Conservation (phyloP, 2,797 vertebrate genomes). For the Anomalospiza imberbis region DNA sequence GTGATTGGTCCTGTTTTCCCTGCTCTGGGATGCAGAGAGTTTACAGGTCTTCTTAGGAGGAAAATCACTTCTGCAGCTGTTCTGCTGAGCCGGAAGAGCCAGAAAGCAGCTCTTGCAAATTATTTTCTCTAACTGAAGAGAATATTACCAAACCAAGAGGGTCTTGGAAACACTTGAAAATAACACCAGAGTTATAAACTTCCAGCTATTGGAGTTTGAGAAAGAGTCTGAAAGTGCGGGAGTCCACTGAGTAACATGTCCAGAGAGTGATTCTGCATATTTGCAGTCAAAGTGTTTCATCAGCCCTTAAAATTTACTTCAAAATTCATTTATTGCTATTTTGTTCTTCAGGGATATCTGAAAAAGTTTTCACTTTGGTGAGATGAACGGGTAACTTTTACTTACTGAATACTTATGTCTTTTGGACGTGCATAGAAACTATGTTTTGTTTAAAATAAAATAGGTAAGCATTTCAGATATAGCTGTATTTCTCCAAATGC, state of each 20-base stretch:
- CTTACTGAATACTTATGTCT: background rate
- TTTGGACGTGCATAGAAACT: background rate
- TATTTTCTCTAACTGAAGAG: background rate
- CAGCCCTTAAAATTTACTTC: background rate
- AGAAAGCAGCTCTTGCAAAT: background rate
- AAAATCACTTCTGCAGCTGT: constrained; percentile 42
- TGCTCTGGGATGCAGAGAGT: background rate
- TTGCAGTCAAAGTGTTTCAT: background rate
- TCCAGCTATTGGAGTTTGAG: background rate
- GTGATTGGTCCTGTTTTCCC: background rate
- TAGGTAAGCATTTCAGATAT: background rate
- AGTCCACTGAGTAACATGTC: background rate
- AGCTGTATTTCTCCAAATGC: constrained; percentile 5
- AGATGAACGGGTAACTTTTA: background rate
- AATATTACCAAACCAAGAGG: background rate
- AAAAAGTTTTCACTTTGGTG: background rate
- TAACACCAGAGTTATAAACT: background rate
- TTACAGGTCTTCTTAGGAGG: background rate
- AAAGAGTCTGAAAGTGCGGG: background rate
- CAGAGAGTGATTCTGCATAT: background rate
- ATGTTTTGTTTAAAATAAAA: constrained; percentile 23
- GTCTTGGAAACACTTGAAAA: background rate
- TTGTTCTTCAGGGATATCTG: background rate
- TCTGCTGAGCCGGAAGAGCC: background rate
- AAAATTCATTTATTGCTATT: background rate